These are phyloP conservation scores for Pheucticus melanocephalus DNA, from an alignment of 2,113 vertebrate species.

Conservation along the genomic window DNA sequence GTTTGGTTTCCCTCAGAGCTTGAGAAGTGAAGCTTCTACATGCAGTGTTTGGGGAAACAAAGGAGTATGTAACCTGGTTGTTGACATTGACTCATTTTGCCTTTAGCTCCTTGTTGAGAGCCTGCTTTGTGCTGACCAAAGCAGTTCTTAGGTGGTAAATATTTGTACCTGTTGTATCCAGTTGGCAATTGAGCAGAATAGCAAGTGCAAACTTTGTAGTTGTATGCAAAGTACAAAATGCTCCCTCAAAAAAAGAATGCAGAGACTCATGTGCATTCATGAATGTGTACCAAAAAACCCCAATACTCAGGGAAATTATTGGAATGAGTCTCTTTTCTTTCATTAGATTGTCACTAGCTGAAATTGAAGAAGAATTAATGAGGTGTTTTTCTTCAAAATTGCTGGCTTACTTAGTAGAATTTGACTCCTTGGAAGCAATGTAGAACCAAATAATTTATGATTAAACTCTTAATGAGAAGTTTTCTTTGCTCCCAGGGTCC, in stretches of 20 bases:
- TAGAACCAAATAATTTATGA: neutral
- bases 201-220: neutral
- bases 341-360: neutral
- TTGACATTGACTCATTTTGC: neutral
- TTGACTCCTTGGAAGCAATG: neutral
- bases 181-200: neutral
- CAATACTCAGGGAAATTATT: neutral
- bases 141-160: neutral
- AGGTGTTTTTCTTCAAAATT: neutral
- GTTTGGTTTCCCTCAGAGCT: neutral
- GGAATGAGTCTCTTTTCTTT: neutral
- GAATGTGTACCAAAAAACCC: neutral
- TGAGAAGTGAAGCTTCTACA: neutral
- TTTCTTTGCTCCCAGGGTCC: neutral
- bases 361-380: neutral
- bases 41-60: neutral
- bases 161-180: neutral
- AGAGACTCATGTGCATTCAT: rapidly evolving
- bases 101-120: neutral
- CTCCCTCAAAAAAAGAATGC: neutral
- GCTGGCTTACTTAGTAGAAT: neutral
- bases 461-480: neutral
- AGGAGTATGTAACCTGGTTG: neutral
- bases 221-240: neutral
- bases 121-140: neutral